Percentiles rank a stretch among this genome's conserved stretches.
Evolutionary conservation across 2,797 vertebrate species (phyloP).

Genomic region (Alosa sapidissima): DNA sequence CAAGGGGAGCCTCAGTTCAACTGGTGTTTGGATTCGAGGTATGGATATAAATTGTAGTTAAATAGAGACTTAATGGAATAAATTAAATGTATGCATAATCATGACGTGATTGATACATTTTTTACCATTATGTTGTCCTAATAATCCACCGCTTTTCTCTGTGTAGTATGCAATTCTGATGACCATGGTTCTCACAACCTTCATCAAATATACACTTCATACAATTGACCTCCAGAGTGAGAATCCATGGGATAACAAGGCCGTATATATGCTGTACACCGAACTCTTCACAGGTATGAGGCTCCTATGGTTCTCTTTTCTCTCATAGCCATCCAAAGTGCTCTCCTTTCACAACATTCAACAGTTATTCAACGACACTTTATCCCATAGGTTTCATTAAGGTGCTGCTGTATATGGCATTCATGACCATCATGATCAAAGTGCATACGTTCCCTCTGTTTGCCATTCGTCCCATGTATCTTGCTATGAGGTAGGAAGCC

Average conservation of each 20-base stretch:
- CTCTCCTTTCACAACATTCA: neutral
- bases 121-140: neutral
- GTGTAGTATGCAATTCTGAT: conserved; percentile 91
- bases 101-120: neutral
- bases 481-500: conserved; percentile 89
- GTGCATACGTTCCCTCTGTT: conserved; percentile 98
- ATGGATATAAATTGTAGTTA: conserved; percentile 35
- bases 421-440: conserved; percentile 99
- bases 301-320: neutral
- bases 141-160: neutral
- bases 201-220: conserved; percentile 92
- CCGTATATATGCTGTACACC: conserved; percentile 95
- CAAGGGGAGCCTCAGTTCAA: conserved; percentile 92
- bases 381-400: conserved; percentile 87
- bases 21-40: conserved; percentile 98
- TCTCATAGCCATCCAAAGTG: neutral
- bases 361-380: neutral
- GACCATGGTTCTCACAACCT: conserved; percentile 94
- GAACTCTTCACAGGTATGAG: conserved; percentile 90
- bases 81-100: neutral
- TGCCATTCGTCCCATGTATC: conserved; percentile 96
- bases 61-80: neutral
- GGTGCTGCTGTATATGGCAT: conserved; percentile 95
- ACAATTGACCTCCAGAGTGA: conserved; percentile 92
- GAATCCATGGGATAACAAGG: conserved; percentile 98